Evolutionary conservation across 2,888 invertebrate species (phyloP), one percentile per base, ranked within the genome.

Genomic region (Catocala sponsa): DNA sequence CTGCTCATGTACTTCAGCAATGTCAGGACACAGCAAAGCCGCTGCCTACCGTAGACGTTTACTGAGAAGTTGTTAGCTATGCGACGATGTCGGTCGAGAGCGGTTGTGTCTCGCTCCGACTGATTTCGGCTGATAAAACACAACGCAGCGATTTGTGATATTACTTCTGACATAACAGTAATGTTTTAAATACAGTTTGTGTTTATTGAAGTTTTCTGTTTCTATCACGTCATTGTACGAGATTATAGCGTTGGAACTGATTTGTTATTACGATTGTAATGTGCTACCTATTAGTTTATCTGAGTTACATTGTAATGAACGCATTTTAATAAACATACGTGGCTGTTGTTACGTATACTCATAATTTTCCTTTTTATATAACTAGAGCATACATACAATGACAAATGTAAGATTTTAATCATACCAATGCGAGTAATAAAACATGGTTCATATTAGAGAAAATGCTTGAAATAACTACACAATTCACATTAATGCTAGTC

Each of bases 1-100:
- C n/a, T n/a, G n/a, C n/a, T n/a, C n/a, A n/a, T n/a, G n/a, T n/a
- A n/a, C n/a, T n/a, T n/a, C n/a, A n/a, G n/a, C n/a, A n/a, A n/a
- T n/a, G n/a, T n/a, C n/a, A n/a, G n/a, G n/a, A n/a, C n/a, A n/a
- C n/a, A n/a, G n/a, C n/a, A n/a, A n/a, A n/a, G n/a, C n/a, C n/a
- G n/a, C n/a, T n/a, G n/a, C n/a, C n/a, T n/a, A n/a, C n/a, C n/a
- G n/a, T n/a, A n/a, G n/a, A 91, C 89, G 82, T 91, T 91, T 88
- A 82, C 84, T 62, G 62, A 86, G 77, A 82, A 89, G 84, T 85
- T 85, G 78, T 78, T 81, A 77, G 72, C 74, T 59, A 72, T 65
- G 71, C 82, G 82, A 81, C 79, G 78, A 74, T 74, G 78, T 76
- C 72, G 78, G 74, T 66, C 59, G 65, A 74, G 72, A 71, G 61